Base-by-base conservation (phyloP, 2,797 vertebrate genomes). In the Hippoglossus hippoglossus region DNA sequence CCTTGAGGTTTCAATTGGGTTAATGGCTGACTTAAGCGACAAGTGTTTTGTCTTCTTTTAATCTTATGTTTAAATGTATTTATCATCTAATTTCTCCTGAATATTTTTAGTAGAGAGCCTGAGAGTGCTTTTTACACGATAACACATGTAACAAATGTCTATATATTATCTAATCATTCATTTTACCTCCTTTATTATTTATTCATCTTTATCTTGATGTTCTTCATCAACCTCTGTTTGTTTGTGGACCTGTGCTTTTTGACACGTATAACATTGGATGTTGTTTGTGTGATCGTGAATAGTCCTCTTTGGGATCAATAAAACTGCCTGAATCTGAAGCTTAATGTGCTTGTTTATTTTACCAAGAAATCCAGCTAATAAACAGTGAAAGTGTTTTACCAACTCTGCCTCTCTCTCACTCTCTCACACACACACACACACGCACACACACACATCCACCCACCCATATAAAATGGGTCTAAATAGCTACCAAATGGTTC, bases 401-500 rank as follows among this genome's bases (percentile, higher is more conserved):
- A 50, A 12, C 7, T 18, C 16, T 31, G 59, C 64, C 50, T 26
- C 44, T 22, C 49, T 0, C 13, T 21, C 55, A 0, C 36, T 1
- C 13, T 2, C 66, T 6, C 15, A 18, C 67, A 72, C 71, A 62
- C 83, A 44, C 63, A 34, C 44, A 72, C 61, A 31, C 61, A 44
- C 69, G 75, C 71, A 64, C 85, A 56, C 63, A 25, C 77, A 13
- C 5, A 67, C 67, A 71, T n/a, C n/a, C 69, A 75, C 71, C 64
- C 85, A 56, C 63, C 25, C 77, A 13, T 5, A 67, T 67, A 71
- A 81, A 91, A 87, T 75, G 72, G 67, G 86, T 81, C 81, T 87
- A 86, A 92, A 91, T 81, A 83, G 87, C 78, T 81, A 82, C 82
- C 86, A 91, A 91, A 92, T 86, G 82, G 81, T 84, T 83, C 73